Evolutionary conservation across 1,140 invertebrate genomes (phyloP).

Genomic region (Sycobia sp.): DNA sequence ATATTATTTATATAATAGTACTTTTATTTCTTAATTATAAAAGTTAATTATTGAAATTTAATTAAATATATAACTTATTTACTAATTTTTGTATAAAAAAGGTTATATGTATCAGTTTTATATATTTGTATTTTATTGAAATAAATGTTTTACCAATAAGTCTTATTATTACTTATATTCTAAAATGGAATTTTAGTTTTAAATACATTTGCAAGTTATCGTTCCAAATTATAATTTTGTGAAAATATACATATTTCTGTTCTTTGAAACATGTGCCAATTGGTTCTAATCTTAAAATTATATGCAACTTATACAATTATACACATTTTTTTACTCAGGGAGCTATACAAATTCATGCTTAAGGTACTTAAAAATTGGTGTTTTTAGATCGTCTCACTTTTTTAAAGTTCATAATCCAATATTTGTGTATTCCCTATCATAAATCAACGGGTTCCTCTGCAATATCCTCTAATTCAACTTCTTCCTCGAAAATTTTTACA

Average conservation of each 20-base stretch:
- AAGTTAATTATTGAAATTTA: too few species aligned
- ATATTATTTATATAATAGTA: too few species aligned
- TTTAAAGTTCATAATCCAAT: neutral
- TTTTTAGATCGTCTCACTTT: conserved; percentile 18
- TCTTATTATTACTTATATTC: conserved; percentile 13
- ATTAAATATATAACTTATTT: too few species aligned
- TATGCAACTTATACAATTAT: conserved; percentile 26
- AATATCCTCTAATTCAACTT: conserved; percentile 63
- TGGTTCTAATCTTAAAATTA: conserved; percentile 9
- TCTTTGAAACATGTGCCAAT: conserved; percentile 10
- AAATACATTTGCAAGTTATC: conserved; percentile 5
- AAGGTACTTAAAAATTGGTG: conserved; percentile 53
- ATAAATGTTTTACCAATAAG: conserved; percentile 22
- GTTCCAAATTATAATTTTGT: conserved; percentile 15
- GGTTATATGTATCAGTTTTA: conserved; percentile 17
- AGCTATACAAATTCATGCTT: conserved; percentile 44
- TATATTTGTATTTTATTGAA: conserved; percentile 30
- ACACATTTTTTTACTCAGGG: conserved; percentile 23
- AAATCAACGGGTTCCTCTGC: conserved; percentile 48
- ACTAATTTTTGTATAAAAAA: too few species aligned
- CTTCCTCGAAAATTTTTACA: conserved; percentile 74
- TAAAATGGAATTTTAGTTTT: conserved; percentile 7
- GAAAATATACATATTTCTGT: conserved; percentile 10
- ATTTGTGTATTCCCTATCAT: conserved; percentile 17
- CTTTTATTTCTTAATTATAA: too few species aligned